Conservation (phyloP, 1,140 invertebrate species). For the Ctenoplectra terminalis region DNA sequence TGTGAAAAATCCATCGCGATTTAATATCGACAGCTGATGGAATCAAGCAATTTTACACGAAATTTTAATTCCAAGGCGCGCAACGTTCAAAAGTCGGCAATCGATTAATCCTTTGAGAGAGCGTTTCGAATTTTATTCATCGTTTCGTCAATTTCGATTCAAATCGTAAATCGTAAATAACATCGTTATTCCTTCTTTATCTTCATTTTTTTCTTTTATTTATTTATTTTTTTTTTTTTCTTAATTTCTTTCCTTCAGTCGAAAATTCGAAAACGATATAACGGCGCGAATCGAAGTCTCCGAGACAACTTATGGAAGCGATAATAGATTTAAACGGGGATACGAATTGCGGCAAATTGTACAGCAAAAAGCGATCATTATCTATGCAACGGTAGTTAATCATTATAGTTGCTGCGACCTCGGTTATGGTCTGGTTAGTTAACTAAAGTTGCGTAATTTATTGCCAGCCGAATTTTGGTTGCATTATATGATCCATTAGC, state of each 20-base stretch:
- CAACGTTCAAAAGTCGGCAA: neutral
- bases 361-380: conserved; percentile 63
- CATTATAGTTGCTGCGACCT: conserved; percentile 67
- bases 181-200: neutral
- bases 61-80: conserved; percentile 19
- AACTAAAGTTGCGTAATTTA: conserved; percentile 78
- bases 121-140: neutral
- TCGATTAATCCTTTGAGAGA: conserved; percentile 50
- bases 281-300: neutral
- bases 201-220: neutral
- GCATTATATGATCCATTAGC: conserved; percentile 72
- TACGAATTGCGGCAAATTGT: conserved; percentile 55
- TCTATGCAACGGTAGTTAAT: conserved; percentile 60
- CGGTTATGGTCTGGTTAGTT: conserved; percentile 74
- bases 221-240: accelerated
- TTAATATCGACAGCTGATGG: conserved; percentile 11
- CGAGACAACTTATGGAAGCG: neutral
- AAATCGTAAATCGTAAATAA: neutral
- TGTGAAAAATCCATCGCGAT: conserved; percentile 22
- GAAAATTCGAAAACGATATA: neutral
- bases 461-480: conserved; percentile 78
- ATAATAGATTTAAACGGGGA: conserved; percentile 34
- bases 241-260: too few relatives aligned
- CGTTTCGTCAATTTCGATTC: neutral
- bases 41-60: conserved; percentile 21